Evolutionary conservation across 1,140 invertebrate genomes (phyloP).

Genomic region (Papilio polytes): DNA sequence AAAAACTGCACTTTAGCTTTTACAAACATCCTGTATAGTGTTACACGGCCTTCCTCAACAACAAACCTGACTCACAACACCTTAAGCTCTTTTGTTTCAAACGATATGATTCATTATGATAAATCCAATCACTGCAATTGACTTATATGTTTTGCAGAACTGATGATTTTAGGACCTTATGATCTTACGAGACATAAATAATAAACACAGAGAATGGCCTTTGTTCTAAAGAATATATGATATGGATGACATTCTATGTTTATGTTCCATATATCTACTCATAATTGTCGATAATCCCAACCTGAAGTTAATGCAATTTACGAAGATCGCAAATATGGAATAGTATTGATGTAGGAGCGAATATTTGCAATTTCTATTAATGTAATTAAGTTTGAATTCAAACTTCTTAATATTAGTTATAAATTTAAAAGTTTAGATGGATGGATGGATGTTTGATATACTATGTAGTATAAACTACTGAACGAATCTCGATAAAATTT

Average conservation of each 20-base stretch:
- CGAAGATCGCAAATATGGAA: not conserved
- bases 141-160: not conserved
- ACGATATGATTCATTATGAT: not conserved
- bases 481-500: too few relatives aligned
- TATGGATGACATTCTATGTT: not conserved
- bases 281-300: not conserved
- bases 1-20: not conserved
- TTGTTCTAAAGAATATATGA: not conserved
- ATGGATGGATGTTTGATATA: too few relatives aligned
- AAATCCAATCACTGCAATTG: not conserved
- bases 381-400: not conserved
- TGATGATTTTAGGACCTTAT: not conserved
- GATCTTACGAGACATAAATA: not conserved
- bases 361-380: not conserved
- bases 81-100: slow-evolving; percentile 11
- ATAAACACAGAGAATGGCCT: not conserved
- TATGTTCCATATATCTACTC: not conserved
- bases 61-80: slow-evolving; percentile 6
- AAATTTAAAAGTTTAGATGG: too few relatives aligned
- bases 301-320: not conserved
- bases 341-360: too few relatives aligned
- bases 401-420: too few relatives aligned
- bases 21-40: not conserved
- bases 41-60: slow-evolving; percentile 8
- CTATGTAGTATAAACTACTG: too few relatives aligned